These are phyloP conservation scores for Ptychoptera albimana DNA, from an alignment of 2,888 invertebrate species.

Conservation along the genomic window DNA sequence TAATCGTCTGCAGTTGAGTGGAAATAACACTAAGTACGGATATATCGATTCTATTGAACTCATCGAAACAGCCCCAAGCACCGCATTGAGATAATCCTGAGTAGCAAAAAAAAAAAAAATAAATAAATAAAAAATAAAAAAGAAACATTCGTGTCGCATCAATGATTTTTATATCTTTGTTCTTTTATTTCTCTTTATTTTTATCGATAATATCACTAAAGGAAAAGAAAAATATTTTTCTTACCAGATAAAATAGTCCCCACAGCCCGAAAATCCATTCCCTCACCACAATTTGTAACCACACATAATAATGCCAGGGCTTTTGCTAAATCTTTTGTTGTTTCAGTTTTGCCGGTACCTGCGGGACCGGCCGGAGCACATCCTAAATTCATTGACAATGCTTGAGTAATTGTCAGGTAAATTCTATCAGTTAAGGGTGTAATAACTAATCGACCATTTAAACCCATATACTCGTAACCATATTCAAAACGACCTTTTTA, in stretches of 20 bases:
- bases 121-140: too few species aligned
- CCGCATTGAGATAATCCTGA: constrained; percentile 36
- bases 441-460: constrained; percentile 79
- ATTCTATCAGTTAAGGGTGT: constrained; percentile 87
- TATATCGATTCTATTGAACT: constrained; percentile 85
- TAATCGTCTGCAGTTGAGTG: constrained; percentile 76
- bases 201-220: too few species aligned
- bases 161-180: too few species aligned
- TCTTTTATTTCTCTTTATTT: too few species aligned
- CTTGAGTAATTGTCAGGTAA: constrained; percentile 85
- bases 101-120: too few species aligned
- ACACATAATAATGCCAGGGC: constrained; percentile 68
- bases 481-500: constrained; percentile 53
- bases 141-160: too few species aligned
- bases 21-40: constrained; percentile 88
- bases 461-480: constrained; percentile 91
- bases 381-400: constrained; percentile 78
- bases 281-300: constrained; percentile 86
- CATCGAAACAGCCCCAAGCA: constrained; percentile 93
- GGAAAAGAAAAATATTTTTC: constrained; percentile 32
- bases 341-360: constrained; percentile 62
- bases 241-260: constrained; percentile 47
- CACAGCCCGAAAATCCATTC: constrained; percentile 79
- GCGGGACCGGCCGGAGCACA: constrained; percentile 71
- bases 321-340: constrained; percentile 81